Evolutionary conservation across 2,888 invertebrate species (phyloP), one percentile per base, ranked within the genome.

Genomic region (Troilus luridus): DNA sequence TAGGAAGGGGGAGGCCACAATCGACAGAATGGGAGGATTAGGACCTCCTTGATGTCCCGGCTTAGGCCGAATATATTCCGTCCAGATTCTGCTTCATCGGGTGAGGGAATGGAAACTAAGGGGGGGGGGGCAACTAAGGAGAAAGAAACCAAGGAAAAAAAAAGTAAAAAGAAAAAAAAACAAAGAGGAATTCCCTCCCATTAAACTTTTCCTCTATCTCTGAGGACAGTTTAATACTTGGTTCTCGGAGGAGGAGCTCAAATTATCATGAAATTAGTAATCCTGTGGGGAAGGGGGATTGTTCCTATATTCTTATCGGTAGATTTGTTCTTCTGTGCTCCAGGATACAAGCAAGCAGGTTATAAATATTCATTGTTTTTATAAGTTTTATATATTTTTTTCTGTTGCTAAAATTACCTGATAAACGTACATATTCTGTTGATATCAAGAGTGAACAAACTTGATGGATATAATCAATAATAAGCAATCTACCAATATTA

Each of bases 161-260:
- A 56, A 77, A 27, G 41, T 1, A 77, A 77, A 77, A 85, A 21
- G 10, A n/a, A 54, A 54, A 81, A 85, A 85, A 85, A 81, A 41
- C 56, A 54, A 56, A 56, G 81, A 21, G 85, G 85, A 85, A 85
- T 85, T 58, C 85, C 10, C 54, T 54, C 85, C 85, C 85, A 85
- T 85, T 85, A 85, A 85, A 85, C 85, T 85, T 85, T 85, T 85
- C 85, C 85, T 85, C 85, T 85, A 85, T 85, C 85, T 85, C 85
- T 85, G 54, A 85, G 56, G 85, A 56, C 85, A 85, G 85, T 85
- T 85, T 85, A 85, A 85, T 85, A 56, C 85, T 85, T 85, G 21
- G 85, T 85, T 85, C 56, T 54, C 56, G 85, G 85, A 85, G 85
- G 8, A 85, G 56, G 56, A n/a, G 56, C 56, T 85, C 85, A 85